Percentiles rank a stretch among this genome's conserved stretches.
These are phyloP conservation scores for Battus philenor DNA, from an alignment of 1,140 invertebrate species.

Conservation along the genomic window DNA sequence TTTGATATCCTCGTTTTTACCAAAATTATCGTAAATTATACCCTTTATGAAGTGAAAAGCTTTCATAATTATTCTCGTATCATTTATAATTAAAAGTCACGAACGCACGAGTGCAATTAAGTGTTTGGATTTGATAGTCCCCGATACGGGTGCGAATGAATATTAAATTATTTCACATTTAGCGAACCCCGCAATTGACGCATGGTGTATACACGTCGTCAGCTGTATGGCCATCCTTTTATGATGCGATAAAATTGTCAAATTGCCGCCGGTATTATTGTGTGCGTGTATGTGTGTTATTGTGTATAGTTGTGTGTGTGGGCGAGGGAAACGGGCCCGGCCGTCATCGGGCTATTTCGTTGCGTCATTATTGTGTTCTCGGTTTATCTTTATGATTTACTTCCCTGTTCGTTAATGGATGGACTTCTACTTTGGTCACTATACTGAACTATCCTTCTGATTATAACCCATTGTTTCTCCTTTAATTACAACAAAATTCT, in stretches of 20 bases:
- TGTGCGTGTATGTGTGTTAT: neutral
- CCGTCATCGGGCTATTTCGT: conserved; percentile 18
- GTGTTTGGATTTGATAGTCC: conserved; percentile 28
- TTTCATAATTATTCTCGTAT: no score
- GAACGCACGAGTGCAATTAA: conserved; percentile 15
- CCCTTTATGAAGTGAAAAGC: no score
- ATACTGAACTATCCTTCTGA: neutral
- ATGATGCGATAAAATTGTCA: conserved; percentile 43
- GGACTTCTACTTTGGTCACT: conserved; percentile 1
- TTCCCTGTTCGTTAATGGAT: conserved; percentile 23
- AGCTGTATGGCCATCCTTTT: conserved; percentile 32
- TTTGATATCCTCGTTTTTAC: no score
- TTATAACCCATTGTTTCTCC: no score
- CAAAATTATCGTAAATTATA: no score
- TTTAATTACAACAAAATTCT: no score
- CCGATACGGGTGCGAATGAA: conserved; percentile 33
- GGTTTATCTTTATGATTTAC: conserved; percentile 44
- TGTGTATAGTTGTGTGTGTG: conserved; percentile 15
- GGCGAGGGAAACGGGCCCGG: conserved; percentile 15
- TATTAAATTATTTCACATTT: conserved; percentile 44
- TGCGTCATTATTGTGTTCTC: conserved; percentile 19
- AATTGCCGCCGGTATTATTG: conserved; percentile 23
- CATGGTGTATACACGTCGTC: conserved; percentile 10
- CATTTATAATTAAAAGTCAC: conserved; percentile 13
- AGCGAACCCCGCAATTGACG: conserved; percentile 40